Conservation (phyloP, 2,797 vertebrate genomes). For the Bryconaethiops microstoma region DNA sequence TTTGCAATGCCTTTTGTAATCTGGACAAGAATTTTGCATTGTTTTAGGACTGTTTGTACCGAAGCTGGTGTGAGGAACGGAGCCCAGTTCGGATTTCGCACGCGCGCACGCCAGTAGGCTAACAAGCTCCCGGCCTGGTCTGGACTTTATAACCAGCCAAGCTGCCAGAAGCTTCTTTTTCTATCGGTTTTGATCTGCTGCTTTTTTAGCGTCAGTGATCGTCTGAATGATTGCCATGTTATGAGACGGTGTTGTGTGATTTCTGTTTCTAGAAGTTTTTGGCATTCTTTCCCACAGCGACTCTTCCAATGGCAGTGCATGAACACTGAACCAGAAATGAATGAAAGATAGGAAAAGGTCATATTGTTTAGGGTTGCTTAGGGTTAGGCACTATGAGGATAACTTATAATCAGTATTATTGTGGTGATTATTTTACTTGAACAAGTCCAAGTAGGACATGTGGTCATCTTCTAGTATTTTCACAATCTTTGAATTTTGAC, state of each 20-base stretch:
- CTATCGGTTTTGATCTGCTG: conserved; percentile 11
- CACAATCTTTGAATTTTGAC: too few relatives aligned
- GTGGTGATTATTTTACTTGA: too few relatives aligned
- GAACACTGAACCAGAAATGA: background rate
- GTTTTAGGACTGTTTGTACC: conserved; percentile 22
- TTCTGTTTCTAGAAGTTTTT: background rate
- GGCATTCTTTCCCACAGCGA: conserved; percentile 15
- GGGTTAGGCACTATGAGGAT: background rate
- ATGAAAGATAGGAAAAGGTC: background rate
- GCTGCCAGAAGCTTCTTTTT: conserved; percentile 6
- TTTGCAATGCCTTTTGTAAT: conserved; percentile 7
- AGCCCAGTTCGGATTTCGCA: background rate
- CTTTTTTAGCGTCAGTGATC: conserved; percentile 11
- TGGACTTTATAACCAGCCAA: background rate
- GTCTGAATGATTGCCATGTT: conserved; percentile 10
- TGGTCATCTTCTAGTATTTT: too few relatives aligned
- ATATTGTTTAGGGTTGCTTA: background rate
- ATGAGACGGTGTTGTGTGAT: conserved; percentile 12
- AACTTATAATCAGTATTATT: background rate
- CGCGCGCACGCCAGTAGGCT: background rate
- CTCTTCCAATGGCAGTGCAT: background rate
- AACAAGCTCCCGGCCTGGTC: conserved; percentile 24
- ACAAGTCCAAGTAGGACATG: too few relatives aligned
- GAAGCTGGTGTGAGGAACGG: conserved; percentile 1
- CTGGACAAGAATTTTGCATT: conserved; percentile 17